Evolutionary conservation across 2,113 vertebrate species (phyloP), one percentile per base, ranked within the genome.

Genomic region (Marmota monax): DNA sequence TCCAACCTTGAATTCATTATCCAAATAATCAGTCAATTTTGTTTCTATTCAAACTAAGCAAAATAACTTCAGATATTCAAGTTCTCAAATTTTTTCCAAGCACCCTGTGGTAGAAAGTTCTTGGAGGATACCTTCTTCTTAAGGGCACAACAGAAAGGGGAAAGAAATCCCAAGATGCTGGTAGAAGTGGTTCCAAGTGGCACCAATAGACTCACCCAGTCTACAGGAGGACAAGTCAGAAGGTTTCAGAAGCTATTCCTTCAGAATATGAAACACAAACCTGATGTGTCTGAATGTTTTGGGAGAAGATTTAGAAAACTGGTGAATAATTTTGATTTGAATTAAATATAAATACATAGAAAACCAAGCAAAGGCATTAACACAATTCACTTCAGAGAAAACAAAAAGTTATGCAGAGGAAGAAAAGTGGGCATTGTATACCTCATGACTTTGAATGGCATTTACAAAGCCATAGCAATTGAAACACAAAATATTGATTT

Each of bases 311-410:
- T 92, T 88, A 84, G 76, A 73, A 34, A 74, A 74, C 1, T 61
- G 42, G 61, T 22, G 2, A 92, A 92, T 20, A 69, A 48, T 61
- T 51, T 82, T 37, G 12, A 58, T 84, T 96, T 79, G 39, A 90
- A 79, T 84, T 87, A 84, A 69, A 34, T 58, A 39, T 79, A 83
- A 92, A n/a, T 86, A 90, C 4, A 56, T 34, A 72, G 51, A 80
- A 89, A 92, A 79, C 27, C 45, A 90, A 90, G 69, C 73, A 90
- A 80, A 80, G 48, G 69, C 32, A 58, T 96, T 39, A 76, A 89
- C 48, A 48, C 39, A 90, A 61, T 95, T 76, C 61, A 88, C 17
- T 78, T 79, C 39, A 72, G 70, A 91, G 74, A 72, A 73, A 90
- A 42, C 7, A 56, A 80, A 78, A 53, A 39, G 10, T 29, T 73